A percentile compares a stretch with the other conserved stretches of the same genome.
Evolutionary conservation across 2,888 invertebrate genomes (phyloP).

Genomic region (Thereva nobilitata): DNA sequence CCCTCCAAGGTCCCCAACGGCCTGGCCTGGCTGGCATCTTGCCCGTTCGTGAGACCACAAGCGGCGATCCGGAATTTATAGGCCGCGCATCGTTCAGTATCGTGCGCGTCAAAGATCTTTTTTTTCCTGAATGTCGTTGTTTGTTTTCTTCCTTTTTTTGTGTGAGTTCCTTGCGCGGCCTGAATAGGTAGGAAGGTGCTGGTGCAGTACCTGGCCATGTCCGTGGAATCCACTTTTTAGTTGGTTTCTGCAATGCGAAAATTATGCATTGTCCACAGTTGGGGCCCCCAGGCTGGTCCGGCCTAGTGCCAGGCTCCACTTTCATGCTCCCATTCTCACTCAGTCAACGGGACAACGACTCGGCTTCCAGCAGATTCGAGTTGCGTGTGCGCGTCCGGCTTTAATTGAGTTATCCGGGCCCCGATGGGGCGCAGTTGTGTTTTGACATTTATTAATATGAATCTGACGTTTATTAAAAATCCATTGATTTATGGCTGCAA

Average conservation of each 20-base stretch:
- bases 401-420: conserved; percentile 41
- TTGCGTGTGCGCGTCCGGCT: conserved; percentile 28
- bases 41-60: conserved; percentile 42
- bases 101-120: conserved; percentile 38
- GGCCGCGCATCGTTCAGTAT: conserved; percentile 39
- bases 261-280: conserved; percentile 36
- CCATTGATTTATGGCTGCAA: conserved; percentile 36
- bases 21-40: conserved; percentile 21
- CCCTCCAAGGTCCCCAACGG: conserved; percentile 6
- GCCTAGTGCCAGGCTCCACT: conserved; percentile 14
- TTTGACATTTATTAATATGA: conserved; percentile 43
- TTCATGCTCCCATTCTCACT: conserved; percentile 25
- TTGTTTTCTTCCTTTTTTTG: conserved; percentile 10
- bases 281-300: conserved; percentile 11
- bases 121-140: conserved; percentile 15
- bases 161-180: background rate
- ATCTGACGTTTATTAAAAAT: conserved; percentile 40
- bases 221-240: conserved; percentile 6
- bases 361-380: conserved; percentile 8
- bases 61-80: conserved; percentile 42
- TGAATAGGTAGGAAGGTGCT: background rate
- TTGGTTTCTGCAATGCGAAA: conserved; percentile 1
- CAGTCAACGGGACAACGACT: conserved; percentile 24
- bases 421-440: conserved; percentile 38
- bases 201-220: background rate